Conservation (phyloP, 2,888 invertebrate genomes). For the Cosmia pyralina region DNA sequence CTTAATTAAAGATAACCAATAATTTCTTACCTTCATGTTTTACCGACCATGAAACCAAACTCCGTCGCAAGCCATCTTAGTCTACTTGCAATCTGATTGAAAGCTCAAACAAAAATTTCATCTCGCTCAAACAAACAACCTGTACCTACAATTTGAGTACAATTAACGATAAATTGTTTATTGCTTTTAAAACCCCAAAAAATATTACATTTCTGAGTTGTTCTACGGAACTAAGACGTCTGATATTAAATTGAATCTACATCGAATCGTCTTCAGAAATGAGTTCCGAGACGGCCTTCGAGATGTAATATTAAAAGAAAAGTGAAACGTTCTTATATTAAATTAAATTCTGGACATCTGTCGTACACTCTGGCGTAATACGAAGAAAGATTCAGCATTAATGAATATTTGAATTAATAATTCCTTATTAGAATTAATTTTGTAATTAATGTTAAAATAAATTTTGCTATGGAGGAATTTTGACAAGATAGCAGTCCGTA, state of each 20-base stretch:
- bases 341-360: constrained; percentile 88
- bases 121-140: constrained; percentile 44
- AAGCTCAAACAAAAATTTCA: constrained; percentile 58
- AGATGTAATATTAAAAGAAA: constrained; percentile 84
- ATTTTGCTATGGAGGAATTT: constrained; percentile 33
- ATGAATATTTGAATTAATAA: constrained; percentile 83
- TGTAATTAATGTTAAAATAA: constrained; percentile 61
- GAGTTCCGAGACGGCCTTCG: constrained; percentile 71
- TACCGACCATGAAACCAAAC: constrained; percentile 33
- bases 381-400: constrained; percentile 79
- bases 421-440: constrained; percentile 69
- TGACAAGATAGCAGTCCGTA: background rate
- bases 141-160: constrained; percentile 37
- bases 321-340: constrained; percentile 82
- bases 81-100: constrained; percentile 49
- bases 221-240: constrained; percentile 68
- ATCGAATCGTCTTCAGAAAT: constrained; percentile 76
- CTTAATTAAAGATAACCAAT: background rate
- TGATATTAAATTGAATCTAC: constrained; percentile 80
- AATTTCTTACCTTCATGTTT: constrained; percentile 2
- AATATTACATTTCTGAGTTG: constrained; percentile 70
- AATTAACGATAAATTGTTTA: constrained; percentile 72
- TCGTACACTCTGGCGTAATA: constrained; percentile 79
- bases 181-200: constrained; percentile 68
- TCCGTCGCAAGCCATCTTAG: constrained; percentile 32